Base-by-base conservation (phyloP, 64 coral and sea anemone species). In the Dendrophyllia cribrosa region DNA sequence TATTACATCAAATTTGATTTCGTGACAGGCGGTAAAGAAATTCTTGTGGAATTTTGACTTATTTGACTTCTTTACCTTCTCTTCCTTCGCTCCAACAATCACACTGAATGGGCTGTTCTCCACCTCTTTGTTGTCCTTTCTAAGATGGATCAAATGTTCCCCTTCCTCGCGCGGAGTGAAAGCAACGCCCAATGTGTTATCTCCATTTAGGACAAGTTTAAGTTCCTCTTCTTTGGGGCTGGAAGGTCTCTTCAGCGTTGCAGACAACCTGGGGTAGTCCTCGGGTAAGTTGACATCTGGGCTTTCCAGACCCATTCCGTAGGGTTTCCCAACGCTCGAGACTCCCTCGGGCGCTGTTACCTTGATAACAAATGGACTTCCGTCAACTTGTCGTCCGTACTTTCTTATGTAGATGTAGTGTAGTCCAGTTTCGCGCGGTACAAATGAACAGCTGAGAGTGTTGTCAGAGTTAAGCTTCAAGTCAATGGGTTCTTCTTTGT, bases 281-380 rank as follows among this genome's bases (percentile, higher is more conserved):
- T 99, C 91, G 15, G 88, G 83, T 15, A 88, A 88, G 62, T 91
- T 94, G 50, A 96, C 86, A 61, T 91, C 97, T 14, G 95, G 90
- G 47, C 95, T 93, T 44, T 99, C 97, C 13, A 99, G 88, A 49
- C 94, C 94, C 51, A 90, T 91, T 59, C 97, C 97, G 70, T 95
- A 99, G 23, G 97, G 97, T 26, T 92, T 84, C 46, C 95, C 97
- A 66, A 93, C 91, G 19, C 86, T 88, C 26, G 91, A 94, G 24
- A 99, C 94, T 59, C 94, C 94, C 78, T 99, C 97, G 9, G 94
- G 97, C 24, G 97, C 92, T 7, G 94, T 96, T 8, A 99, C 97
- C 83, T 96, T 99, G 51, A 99, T 89, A 43, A 95, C 88, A 79
- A 99, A 93, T 3, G 97, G 97, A 85, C 97, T 99, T 78, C 97